phyloP scores from a whole-genome alignment of 2,113 vertebrate species.

The Festucalex cinctus region DNA sequence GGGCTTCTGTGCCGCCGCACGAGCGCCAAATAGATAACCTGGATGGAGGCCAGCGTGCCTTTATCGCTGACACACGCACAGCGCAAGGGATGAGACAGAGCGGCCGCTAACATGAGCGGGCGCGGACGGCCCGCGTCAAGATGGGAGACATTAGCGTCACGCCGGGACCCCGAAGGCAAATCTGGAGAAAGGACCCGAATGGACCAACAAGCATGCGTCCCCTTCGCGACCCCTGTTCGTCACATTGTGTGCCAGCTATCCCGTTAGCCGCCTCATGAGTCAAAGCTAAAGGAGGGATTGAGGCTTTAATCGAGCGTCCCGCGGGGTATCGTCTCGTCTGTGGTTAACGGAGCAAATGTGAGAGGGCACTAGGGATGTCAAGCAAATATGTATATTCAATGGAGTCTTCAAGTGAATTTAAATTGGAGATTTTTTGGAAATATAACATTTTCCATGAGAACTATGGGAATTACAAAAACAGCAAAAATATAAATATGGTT shows the following conservation, averaged over 20 bases:
- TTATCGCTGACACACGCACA: slow-evolving; percentile 22
- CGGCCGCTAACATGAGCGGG: slow-evolving; percentile 29
- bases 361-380: neutral
- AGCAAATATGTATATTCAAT: neutral
- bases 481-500: too few relatives aligned
- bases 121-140: slow-evolving; percentile 40
- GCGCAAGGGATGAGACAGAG: slow-evolving; percentile 22
- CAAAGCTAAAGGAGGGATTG: neutral
- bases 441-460: neutral
- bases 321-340: neutral
- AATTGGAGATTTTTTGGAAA: neutral
- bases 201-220: slow-evolving; percentile 39
- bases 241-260: neutral
- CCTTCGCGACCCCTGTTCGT: slow-evolving; percentile 31
- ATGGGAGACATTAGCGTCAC: slow-evolving; percentile 60
- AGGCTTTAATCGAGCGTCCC: neutral
- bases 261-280: neutral
- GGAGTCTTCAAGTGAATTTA: too few relatives aligned
- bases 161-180: slow-evolving; percentile 41
- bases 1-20: slow-evolving; percentile 20
- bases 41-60: slow-evolving; percentile 14
- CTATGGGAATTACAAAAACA: neutral
- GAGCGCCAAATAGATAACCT: slow-evolving; percentile 37
- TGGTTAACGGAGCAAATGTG: neutral
- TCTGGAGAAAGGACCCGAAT: slow-evolving; percentile 27